Conservation (phyloP, 2,113 vertebrate species). For the Sisor rabdophorus region DNA sequence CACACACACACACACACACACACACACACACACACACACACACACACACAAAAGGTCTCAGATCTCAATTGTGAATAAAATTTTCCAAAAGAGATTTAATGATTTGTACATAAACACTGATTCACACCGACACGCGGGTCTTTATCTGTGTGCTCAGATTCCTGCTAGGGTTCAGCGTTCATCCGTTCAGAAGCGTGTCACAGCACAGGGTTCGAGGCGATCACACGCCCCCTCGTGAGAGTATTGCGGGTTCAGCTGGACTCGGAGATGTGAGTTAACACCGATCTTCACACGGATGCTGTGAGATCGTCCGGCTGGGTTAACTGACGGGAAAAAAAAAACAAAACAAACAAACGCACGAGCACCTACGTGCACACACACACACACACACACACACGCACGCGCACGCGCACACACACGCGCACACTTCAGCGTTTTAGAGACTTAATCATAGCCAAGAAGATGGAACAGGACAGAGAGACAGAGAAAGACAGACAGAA, state of each 20-base stretch:
- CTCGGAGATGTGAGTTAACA: background rate
- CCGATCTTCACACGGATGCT: background rate
- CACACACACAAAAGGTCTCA: conserved; percentile 41
- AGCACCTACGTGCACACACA: no score
- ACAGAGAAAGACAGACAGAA: no score
- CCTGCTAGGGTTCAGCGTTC: no score
- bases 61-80: conserved; percentile 61
- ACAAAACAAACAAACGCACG: no score
- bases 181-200: background rate
- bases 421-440: no score
- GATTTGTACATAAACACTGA: conserved; percentile 54
- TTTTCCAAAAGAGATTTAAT: conserved; percentile 68
- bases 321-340: background rate
- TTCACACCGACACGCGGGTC: conserved; percentile 41
- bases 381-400: no score
- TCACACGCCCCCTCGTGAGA: background rate
- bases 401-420: no score
- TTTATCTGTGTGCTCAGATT: conserved; percentile 31
- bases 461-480: no score
- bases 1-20: no score
- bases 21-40: no score
- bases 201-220: background rate
- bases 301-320: background rate
- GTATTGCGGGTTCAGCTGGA: background rate
- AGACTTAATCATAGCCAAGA: no score